Evolutionary conservation across 2,797 vertebrate species (phyloP).

Genomic region (Antennarius maculatus): DNA sequence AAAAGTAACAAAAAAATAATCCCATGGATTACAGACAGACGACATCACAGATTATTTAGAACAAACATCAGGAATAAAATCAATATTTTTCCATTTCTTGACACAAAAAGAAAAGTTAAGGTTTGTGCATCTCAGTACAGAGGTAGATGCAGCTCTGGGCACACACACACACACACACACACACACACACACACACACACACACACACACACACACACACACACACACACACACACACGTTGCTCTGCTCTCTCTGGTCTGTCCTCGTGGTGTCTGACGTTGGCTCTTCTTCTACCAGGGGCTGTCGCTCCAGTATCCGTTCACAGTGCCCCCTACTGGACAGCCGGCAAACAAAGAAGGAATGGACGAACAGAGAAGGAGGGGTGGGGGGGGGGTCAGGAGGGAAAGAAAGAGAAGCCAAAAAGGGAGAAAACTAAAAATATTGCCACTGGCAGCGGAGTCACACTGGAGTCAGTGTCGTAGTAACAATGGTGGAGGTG

Average conservation of each 20-base stretch:
- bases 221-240: conserved; percentile 43
- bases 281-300: conserved; percentile 78
- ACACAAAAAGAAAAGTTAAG: conserved; percentile 24
- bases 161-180: conserved; percentile 42
- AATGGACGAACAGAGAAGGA: conserved; percentile 55
- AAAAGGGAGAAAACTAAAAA: conserved; percentile 77
- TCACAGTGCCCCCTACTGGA: conserved; percentile 81
- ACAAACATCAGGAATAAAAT: conserved; percentile 8
- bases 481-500: conserved; percentile 46
- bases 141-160: conserved; percentile 68
- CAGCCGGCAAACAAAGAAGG: conserved; percentile 68
- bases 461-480: conserved; percentile 66
- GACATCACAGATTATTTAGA: conserved; percentile 7
- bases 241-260: conserved; percentile 46
- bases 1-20: neutral
- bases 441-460: conserved; percentile 71
- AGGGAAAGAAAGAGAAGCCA: conserved; percentile 78
- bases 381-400: conserved; percentile 15
- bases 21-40: conserved; percentile 3
- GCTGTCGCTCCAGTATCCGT: conserved; percentile 87
- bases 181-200: conserved; percentile 45
- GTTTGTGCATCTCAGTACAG: conserved; percentile 58
- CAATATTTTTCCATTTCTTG: conserved; percentile 4
- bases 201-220: conserved; percentile 17
- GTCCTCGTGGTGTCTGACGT: conserved; percentile 34